Conservation (phyloP, 37 sponge, comb jelly and placozoan species). For the Geodia barretti region DNA sequence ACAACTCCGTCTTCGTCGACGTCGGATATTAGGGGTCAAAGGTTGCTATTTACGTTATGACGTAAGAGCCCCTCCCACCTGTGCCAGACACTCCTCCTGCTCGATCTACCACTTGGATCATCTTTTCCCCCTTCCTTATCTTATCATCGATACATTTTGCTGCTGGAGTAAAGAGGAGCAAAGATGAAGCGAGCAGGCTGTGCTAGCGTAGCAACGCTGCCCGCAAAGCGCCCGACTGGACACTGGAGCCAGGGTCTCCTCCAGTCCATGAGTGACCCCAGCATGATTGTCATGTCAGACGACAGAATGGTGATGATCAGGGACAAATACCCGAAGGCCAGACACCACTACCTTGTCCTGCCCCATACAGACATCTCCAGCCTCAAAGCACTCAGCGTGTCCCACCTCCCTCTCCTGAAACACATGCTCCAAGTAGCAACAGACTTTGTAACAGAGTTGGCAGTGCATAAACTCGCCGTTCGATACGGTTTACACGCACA, state of each 20-base stretch:
- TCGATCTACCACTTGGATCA: no score
- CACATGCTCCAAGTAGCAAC: slow-evolving; percentile 63
- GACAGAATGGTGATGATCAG: slow-evolving; percentile 72
- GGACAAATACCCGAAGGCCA: slow-evolving; percentile 86
- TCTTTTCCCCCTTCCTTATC: no score
- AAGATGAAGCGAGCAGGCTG: no score
- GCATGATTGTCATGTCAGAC: slow-evolving; percentile 60
- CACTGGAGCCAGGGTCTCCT: slow-evolving; percentile 73
- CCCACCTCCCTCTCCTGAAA: slow-evolving; percentile 59
- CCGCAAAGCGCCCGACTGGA: background rate
- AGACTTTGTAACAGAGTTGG: slow-evolving; percentile 8
- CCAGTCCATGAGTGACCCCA: slow-evolving; percentile 71
- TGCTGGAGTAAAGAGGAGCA: no score
- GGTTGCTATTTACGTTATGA: no score
- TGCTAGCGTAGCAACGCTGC: background rate
- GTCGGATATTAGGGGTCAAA: no score
- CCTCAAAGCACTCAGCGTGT: slow-evolving; percentile 38
- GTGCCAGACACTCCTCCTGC: no score
- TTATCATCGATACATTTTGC: no score
- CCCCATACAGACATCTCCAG: slow-evolving; percentile 56
- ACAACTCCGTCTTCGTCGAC: no score
- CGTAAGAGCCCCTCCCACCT: no score
- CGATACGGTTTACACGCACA: slow-evolving; percentile 81
- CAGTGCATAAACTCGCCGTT: slow-evolving; percentile 27
- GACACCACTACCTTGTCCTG: slow-evolving; percentile 81